Evolutionary conservation across 2,797 vertebrate genomes (phyloP), one percentile per base, ranked within the genome.

Genomic region (Pseudopleuronectes americanus): DNA sequence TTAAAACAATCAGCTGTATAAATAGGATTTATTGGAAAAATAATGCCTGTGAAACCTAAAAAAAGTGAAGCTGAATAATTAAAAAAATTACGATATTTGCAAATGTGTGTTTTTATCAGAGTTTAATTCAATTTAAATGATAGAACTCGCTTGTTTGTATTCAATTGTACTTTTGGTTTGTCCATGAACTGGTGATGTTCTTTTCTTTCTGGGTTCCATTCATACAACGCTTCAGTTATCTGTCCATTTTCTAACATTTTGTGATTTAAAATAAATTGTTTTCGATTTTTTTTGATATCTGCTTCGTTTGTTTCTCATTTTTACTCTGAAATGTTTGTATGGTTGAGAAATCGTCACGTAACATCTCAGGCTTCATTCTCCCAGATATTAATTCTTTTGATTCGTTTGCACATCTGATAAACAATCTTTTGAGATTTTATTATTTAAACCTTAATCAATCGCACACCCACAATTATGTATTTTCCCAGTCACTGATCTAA

Each of bases 251-350:
- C 85, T 92, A 91, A 92, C 75, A 72, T 80, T 92, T 91, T 92
- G 88, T 90, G 88, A 88, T 87, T 89, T 90, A 76, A 91, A 92
- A 92, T 91, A 92, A 91, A 89, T 83, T 62, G 78, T 91, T 90
- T 88, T 85, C 57, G 72, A 80, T 28, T 67, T 91, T 28, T 91
- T 92, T 89, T 65, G 68, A 80, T 28, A 82, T 68, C 43, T 36
- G 56, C 51, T 60, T 80, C 1, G 6, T 62, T 52, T 43, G 2
- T 24, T 59, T 64, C 1, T 19, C 21, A 9, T 21, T 59, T 22
- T 36, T 60, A 13, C 14, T 45, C 8, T 43, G 0, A 54, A 54
- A 4, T 57, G 12, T 33, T 13, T 47, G 33, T 45, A 19, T 45
- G 9, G 1, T 9, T 14, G 6, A 10, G 1, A n/a, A 26, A 31